phyloP scores from a whole-genome alignment of 2,113 vertebrate species.

The Dicrurus megarhynchus region DNA sequence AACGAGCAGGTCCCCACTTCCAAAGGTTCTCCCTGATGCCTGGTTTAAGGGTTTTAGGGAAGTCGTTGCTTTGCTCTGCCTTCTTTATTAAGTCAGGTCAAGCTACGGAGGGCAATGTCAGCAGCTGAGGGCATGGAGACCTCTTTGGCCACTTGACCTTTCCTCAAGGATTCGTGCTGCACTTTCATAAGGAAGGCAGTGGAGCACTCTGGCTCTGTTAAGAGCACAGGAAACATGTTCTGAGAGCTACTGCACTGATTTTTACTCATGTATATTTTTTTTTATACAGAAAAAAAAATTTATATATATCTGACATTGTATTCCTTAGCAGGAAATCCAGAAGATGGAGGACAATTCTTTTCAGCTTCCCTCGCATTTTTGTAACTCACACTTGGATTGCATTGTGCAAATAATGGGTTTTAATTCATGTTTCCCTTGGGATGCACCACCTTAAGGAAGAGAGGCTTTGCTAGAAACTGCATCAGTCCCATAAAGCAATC shows the following conservation, averaged over 20 bases:
- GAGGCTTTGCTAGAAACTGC: not conserved
- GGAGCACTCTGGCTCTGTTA: not conserved
- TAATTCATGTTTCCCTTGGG: not conserved
- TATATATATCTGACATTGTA: not conserved
- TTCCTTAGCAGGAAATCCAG: not conserved
- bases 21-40: not conserved
- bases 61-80: not conserved
- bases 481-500: not conserved
- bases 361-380: not conserved
- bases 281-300: too few relatives aligned
- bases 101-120: accelerated
- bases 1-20: not conserved
- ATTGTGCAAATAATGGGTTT: not conserved
- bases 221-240: not conserved
- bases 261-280: not conserved
- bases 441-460: not conserved
- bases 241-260: not conserved
- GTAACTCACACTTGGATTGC: not conserved
- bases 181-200: not conserved
- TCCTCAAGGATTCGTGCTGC: not conserved
- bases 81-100: not conserved
- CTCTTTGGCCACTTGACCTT: not conserved
- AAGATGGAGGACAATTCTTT: not conserved
- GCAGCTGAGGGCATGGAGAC: not conserved
- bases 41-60: not conserved